Conservation (phyloP, 2,888 invertebrate genomes). For the Subacronicta megacephala region DNA sequence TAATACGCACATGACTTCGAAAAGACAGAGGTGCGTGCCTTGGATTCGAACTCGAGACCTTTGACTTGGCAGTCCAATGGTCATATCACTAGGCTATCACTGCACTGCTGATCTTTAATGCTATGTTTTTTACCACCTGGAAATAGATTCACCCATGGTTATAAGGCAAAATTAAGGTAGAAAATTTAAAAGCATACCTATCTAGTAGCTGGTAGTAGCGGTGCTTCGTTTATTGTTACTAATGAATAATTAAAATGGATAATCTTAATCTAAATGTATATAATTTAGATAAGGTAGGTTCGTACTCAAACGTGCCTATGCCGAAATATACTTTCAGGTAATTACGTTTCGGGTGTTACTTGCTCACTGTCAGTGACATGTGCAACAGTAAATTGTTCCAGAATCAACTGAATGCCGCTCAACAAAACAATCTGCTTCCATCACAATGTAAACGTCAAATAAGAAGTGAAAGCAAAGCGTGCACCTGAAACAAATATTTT, state of each 20-base stretch:
- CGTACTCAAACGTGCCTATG: conserved; percentile 13
- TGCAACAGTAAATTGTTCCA: conserved; percentile 7
- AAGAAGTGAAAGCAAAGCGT: conserved; percentile 5
- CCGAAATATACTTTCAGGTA: conserved; percentile 13
- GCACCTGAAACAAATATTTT: neutral
- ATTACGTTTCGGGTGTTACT: conserved; percentile 9
- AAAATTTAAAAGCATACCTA: neutral
- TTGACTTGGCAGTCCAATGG: no score
- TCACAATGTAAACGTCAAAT: conserved; percentile 4
- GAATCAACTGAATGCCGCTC: conserved; percentile 6
- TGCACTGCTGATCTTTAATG: no score
- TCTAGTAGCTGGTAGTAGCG: conserved; percentile 2
- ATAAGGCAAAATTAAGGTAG: neutral
- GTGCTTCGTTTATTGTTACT: conserved; percentile 19
- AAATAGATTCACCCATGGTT: neutral
- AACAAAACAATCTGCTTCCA: conserved; percentile 10
- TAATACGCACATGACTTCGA: no score
- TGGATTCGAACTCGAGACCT: no score
- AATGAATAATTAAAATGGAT: conserved; percentile 37
- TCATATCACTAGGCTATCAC: no score
- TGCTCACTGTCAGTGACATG: conserved; percentile 1
- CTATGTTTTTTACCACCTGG: neutral
- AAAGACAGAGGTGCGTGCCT: no score
- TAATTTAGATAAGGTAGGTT: conserved; percentile 43
- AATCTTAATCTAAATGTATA: conserved; percentile 43